Evolutionary conservation across 1,140 invertebrate species (phyloP), one percentile per base, ranked within the genome.

Genomic region (Drosophila rhopaloa): DNA sequence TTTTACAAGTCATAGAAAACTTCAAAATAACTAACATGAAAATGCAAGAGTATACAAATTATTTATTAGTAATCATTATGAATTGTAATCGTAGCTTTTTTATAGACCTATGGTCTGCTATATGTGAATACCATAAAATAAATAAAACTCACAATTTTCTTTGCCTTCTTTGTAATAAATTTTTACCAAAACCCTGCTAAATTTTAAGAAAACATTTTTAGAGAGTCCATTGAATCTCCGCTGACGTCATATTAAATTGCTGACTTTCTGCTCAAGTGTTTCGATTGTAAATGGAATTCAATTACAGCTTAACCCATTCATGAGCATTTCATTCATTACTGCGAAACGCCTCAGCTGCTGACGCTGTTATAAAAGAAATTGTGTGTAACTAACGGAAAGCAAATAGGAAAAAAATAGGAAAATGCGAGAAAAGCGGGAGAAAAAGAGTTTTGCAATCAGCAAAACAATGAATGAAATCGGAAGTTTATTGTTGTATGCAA

Each of bases 401-500:
- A 76, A 77, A 55, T 59, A 46, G 16, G 19, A 19, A 19, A 50
- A 50, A 32, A 44, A 43, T 43, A 13, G 24, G 24, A 29, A 55
- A 67, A 46, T 40, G 16, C 48, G 43, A 63, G 48, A 56, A 47
- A 55, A 5, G 10, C 37, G 68, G 16, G 46, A 74, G 46, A 41
- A 46, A 75, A 78, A 78, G 74, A 78, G 76, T 78, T 78, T 78
- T 65, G 76, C 76, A 78, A 78, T 78, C 74, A 67, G 56, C 53
- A 63, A 81, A 70, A 81, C 72, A 81, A 71, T 82, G 81, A 79
- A 83, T 79, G 80, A 83, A 83, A 83, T 83, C 80, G 80, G 80
- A 83, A 83, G 80, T 83, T 83, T 79, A 83, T 83, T 83, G 80
- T 83, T 83, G 71, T 27, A 29, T 79, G 65, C 55, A 82, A 82